Conservation (phyloP, 2,113 vertebrate species). For the Deroptyus accipitrinus region DNA sequence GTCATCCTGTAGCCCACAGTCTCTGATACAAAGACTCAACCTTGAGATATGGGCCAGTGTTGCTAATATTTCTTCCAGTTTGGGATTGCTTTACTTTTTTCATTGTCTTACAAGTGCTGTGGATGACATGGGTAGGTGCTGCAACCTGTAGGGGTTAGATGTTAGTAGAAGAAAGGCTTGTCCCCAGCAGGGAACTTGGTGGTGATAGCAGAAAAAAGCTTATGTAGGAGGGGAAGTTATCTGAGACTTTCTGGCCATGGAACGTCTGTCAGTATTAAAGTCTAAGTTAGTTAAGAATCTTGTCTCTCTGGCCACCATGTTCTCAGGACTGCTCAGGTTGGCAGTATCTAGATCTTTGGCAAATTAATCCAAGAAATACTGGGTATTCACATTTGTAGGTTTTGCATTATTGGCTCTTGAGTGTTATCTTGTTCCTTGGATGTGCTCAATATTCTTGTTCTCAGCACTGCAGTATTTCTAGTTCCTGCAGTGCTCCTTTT, state of each 20-base stretch:
- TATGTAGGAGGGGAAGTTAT: accelerated
- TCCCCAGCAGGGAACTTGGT: neutral
- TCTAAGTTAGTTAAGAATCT: neutral
- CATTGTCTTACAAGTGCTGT: neutral
- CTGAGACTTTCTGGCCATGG: neutral
- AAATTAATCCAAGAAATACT: neutral
- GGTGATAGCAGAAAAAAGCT: neutral
- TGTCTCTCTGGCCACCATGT: neutral
- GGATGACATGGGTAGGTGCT: neutral
- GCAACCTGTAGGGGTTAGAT: neutral
- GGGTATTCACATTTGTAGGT: neutral
- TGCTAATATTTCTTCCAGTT: neutral
- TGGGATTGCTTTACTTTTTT: neutral
- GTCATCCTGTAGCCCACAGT: neutral
- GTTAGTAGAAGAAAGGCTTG: neutral
- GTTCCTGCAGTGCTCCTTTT: neutral
- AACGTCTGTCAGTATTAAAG: neutral
- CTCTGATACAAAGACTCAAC: neutral
- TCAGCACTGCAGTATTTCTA: neutral
- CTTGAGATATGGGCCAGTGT: neutral
- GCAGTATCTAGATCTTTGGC: neutral
- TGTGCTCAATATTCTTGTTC: neutral
- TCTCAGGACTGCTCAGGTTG: neutral
- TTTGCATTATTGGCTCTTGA: neutral
- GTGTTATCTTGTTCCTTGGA: neutral